A percentile compares a stretch with the other conserved stretches of the same genome.
Evolutionary conservation across 1,140 invertebrate genomes (phyloP).

Genomic region (Colletes latitarsis): DNA sequence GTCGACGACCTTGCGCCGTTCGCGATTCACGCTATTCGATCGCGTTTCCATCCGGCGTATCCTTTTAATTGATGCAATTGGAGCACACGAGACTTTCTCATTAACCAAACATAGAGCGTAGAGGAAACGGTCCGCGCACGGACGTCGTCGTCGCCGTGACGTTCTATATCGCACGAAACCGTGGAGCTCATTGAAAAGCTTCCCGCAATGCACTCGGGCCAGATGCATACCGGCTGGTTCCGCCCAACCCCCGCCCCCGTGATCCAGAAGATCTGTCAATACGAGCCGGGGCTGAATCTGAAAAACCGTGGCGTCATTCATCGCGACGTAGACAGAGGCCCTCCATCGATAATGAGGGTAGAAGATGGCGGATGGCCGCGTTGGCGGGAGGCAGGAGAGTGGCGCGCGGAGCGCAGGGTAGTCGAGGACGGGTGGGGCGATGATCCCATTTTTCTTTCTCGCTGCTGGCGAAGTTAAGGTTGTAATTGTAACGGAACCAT

Average conservation of each 20-base stretch:
- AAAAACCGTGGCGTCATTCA: slow-evolving; percentile 43
- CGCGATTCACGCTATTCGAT: slow-evolving; percentile 32
- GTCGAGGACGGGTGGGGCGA: not conserved
- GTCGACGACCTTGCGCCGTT: slow-evolving; percentile 22
- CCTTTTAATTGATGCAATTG: slow-evolving; percentile 42
- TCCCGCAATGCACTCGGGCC: slow-evolving; percentile 37
- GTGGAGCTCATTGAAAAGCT: slow-evolving; percentile 56
- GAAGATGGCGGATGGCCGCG: slow-evolving; percentile 18
- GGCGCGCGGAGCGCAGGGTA: not conserved
- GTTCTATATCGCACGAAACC: slow-evolving; percentile 26
- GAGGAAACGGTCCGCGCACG: slow-evolving; percentile 23
- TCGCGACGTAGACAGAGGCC: slow-evolving; percentile 50
- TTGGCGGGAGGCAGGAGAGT: slow-evolving; percentile 18
- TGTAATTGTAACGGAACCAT: slow-evolving; percentile 54
- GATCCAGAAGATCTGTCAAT: slow-evolving; percentile 26
- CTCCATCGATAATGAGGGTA: slow-evolving; percentile 61
- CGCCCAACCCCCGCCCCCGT: not conserved
- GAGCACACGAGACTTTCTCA: slow-evolving; percentile 51
- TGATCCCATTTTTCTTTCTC: slow-evolving; percentile 39
- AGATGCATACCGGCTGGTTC: not conserved
- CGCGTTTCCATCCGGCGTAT: slow-evolving; percentile 20
- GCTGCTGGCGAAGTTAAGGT: slow-evolving; percentile 27
- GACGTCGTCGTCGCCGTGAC: slow-evolving; percentile 13
- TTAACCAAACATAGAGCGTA: slow-evolving; percentile 46
- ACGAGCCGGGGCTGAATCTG: slow-evolving; percentile 14